These are phyloP conservation scores for Chelon labrosus DNA, from an alignment of 2,797 vertebrate species.

Conservation along the genomic window DNA sequence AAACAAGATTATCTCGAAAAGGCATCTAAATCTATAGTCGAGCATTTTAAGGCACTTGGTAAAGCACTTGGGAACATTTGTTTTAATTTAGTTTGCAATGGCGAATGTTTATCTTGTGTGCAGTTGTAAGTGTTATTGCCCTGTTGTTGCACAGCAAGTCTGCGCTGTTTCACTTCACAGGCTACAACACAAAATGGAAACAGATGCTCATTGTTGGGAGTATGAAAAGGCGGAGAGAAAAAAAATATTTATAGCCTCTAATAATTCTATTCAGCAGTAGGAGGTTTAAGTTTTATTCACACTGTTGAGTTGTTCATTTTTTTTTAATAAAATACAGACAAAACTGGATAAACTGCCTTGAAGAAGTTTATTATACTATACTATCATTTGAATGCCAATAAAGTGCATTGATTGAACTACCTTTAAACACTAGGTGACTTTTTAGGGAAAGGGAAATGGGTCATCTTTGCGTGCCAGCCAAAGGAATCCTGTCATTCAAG, in stretches of 20 bases:
- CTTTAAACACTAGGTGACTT: constrained; percentile 36
- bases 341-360: constrained; percentile 19
- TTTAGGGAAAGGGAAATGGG: constrained; percentile 72
- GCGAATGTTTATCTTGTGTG: constrained; percentile 70
- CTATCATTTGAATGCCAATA: constrained; percentile 28
- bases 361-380: constrained; percentile 1
- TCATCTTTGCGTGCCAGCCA: constrained; percentile 72
- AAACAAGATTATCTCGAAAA: constrained; percentile 68
- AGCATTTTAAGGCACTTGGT: constrained; percentile 58
- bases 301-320: constrained; percentile 29
- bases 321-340: constrained; percentile 3
- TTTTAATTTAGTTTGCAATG: constrained; percentile 71
- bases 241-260: constrained; percentile 68
- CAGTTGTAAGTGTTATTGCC: constrained; percentile 67
- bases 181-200: constrained; percentile 82
- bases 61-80: constrained; percentile 69
- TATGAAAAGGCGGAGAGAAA: constrained; percentile 52
- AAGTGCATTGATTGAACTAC: constrained; percentile 17
- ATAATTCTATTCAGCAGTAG: constrained; percentile 66
- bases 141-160: constrained; percentile 67
- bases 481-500: constrained; percentile 82
- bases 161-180: constrained; percentile 47
- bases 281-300: constrained; percentile 58
- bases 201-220: constrained; percentile 81
- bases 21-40: constrained; percentile 51